Base-by-base conservation (phyloP, 2,797 vertebrate genomes). In the Ceryle rudis region DNA sequence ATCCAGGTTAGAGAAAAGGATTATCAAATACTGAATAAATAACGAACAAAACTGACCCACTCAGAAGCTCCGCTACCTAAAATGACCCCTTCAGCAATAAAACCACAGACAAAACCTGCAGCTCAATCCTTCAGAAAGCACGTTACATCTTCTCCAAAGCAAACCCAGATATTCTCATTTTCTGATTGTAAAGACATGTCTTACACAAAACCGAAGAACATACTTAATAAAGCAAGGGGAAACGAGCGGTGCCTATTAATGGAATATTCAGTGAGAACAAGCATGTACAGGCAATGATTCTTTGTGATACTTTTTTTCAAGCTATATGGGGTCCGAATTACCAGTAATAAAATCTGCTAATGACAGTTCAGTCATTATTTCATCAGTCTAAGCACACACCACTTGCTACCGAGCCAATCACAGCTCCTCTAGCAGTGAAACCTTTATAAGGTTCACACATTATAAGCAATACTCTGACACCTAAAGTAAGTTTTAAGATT, bases 301-400 rank as follows among this genome's bases (percentile, higher is more conserved):
- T n/a, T 46, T 9, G 0, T 6, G 1, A 37, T n/a, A n/a, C n/a
- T 6, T 62, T 84, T 86, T 86, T 44, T 25, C 51, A 26, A 65
- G 35, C 54, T 35, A 35, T 1, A 4, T 19, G 23, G 35, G 67
- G 28, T 64, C 33, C 4, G 1, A 64, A 60, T 5, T 61, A 73
- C 18, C 74, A 61, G 22, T 9, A 77, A 5, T 19, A 73, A 23
- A 11, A 75, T 23, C 33, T 62, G 35, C 51, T 35, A 47, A 47
- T 0, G 2, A 37, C 1, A 44, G 20, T 13, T 71, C 51, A 65
- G 18, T 51, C 1, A 0, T 41, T 35, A 61, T 49, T 88, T 80
- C 37, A 69, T 22, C 37, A 55, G 16, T 9, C 9, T 19, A 72
- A 77, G 35, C 5, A 55, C 31, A 73, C 8, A 21, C 2, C 28